A percentile compares a stretch with the other conserved stretches of the same genome.
These are phyloP conservation scores for Tinea pellionella DNA, from an alignment of 2,888 invertebrate species.

Conservation along the genomic window DNA sequence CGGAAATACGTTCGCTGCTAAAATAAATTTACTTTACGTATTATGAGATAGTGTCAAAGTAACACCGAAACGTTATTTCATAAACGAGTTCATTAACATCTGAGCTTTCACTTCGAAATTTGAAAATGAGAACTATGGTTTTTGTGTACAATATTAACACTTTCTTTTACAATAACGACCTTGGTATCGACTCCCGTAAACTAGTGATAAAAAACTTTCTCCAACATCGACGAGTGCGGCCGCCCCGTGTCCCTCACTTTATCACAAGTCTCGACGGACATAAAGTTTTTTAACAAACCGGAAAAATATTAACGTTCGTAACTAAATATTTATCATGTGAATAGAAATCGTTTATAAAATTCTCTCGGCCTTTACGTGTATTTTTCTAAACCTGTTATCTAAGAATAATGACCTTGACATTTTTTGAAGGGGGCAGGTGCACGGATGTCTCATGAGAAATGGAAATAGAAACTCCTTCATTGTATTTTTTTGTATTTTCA, in stretches of 20 bases:
- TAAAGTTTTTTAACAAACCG: slow-evolving; percentile 7
- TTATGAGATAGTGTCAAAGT: not conserved
- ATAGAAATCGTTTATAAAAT: slow-evolving; percentile 9
- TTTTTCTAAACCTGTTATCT: slow-evolving; percentile 2
- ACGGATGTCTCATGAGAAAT: slow-evolving; percentile 20
- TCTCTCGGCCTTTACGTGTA: not conserved
- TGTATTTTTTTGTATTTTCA: not conserved
- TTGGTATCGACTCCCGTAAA: not conserved
- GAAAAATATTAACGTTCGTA: not conserved
- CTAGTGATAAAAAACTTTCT: slow-evolving; percentile 8
- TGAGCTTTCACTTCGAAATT: not conserved
- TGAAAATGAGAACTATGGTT: not conserved
- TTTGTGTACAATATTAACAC: slow-evolving; percentile 1
- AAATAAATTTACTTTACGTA: too few species aligned
- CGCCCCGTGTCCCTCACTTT: too few species aligned
- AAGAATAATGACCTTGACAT: slow-evolving; percentile 44
- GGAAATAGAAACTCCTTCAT: not conserved
- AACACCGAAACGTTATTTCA: not conserved
- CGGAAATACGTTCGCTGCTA: too few species aligned
- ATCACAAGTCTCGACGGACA: slow-evolving; percentile 1
- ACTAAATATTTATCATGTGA: slow-evolving; percentile 3
- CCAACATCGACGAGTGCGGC: not conserved
- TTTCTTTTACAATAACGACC: slow-evolving; percentile 12
- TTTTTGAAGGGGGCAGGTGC: slow-evolving; percentile 32
- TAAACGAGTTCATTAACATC: not conserved